Percentiles rank a stretch among this genome's conserved stretches.
Evolutionary conservation across 2,113 vertebrate species (phyloP).

Genomic region (Gymnarchus niloticus): DNA sequence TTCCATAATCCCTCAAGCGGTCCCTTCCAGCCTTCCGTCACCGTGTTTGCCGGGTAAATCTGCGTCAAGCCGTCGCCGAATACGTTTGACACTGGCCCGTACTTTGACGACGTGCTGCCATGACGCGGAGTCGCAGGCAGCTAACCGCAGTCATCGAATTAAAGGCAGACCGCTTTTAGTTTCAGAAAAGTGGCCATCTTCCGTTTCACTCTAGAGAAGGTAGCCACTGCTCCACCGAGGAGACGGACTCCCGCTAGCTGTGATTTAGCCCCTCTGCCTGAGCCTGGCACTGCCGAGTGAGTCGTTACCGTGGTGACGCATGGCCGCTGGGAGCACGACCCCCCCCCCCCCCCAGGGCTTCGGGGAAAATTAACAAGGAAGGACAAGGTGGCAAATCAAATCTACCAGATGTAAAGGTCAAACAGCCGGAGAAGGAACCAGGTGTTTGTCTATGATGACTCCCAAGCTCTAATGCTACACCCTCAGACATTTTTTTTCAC

Average conservation of each 20-base stretch:
- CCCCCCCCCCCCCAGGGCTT: neutral
- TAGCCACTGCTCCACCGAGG: neutral
- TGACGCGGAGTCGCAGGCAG: neutral
- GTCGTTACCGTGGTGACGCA: constrained; percentile 60
- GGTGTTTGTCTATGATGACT: neutral
- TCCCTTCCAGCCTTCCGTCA: neutral
- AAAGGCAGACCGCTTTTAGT: neutral
- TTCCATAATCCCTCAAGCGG: neutral
- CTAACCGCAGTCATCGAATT: neutral
- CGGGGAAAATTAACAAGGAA: neutral
- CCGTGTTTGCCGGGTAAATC: neutral
- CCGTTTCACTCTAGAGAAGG: neutral
- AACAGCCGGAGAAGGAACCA: neutral
- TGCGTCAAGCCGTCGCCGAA: too few relatives aligned
- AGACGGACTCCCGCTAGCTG: neutral
- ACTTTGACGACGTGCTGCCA: too few relatives aligned
- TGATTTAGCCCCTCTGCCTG: neutral
- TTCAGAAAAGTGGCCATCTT: neutral
- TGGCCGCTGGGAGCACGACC: neutral
- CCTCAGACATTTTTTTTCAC: neutral
- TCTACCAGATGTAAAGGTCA: neutral
- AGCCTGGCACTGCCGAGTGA: constrained; percentile 29
- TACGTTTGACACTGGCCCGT: too few relatives aligned
- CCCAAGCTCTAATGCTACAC: neutral
- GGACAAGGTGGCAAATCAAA: constrained; percentile 5